These are phyloP conservation scores for Amphipyra tragopoginis DNA, from an alignment of 2,888 invertebrate species.

Conservation along the genomic window DNA sequence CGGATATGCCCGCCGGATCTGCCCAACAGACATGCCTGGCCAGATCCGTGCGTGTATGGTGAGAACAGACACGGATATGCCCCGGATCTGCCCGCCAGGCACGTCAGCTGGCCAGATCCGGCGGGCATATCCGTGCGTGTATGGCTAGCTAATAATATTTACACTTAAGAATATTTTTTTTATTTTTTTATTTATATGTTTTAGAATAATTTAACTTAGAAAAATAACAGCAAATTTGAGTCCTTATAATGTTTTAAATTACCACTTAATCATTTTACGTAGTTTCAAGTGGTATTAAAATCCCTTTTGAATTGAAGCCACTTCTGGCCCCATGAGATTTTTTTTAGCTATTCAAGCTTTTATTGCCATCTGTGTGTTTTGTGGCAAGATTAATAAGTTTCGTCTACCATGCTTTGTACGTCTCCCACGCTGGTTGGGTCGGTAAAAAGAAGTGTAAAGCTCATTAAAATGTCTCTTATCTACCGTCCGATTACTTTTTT, in stretches of 20 bases:
- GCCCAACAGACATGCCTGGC: too few species aligned
- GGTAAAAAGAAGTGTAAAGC: neutral
- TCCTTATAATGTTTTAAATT: slow-evolving; percentile 12
- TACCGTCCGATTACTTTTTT: too few species aligned
- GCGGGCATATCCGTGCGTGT: too few species aligned
- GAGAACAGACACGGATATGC: too few species aligned
- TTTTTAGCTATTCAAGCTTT: slow-evolving; percentile 26
- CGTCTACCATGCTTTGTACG: neutral
- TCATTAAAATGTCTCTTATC: too few species aligned
- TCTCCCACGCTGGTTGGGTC: slow-evolving; percentile 19
- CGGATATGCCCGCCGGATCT: too few species aligned
- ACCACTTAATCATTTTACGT: slow-evolving; percentile 4
- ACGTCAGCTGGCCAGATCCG: too few species aligned
- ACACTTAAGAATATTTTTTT: too few species aligned
- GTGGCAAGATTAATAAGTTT: slow-evolving; percentile 18
- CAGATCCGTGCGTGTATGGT: too few species aligned
- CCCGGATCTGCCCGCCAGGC: too few species aligned
- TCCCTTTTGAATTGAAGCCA: slow-evolving; percentile 37
- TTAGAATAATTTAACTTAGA: neutral
- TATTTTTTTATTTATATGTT: neutral
- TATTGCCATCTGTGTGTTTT: slow-evolving; percentile 35
- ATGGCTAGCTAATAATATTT: too few species aligned
- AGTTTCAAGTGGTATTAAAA: slow-evolving; percentile 30
- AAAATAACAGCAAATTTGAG: neutral
- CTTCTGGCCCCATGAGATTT: slow-evolving; percentile 33